A percentile compares a stretch with the other conserved stretches of the same genome.
These are phyloP conservation scores for Pseudochirops cupreus DNA, from an alignment of 2,797 vertebrate genomes.

Conservation along the genomic window DNA sequence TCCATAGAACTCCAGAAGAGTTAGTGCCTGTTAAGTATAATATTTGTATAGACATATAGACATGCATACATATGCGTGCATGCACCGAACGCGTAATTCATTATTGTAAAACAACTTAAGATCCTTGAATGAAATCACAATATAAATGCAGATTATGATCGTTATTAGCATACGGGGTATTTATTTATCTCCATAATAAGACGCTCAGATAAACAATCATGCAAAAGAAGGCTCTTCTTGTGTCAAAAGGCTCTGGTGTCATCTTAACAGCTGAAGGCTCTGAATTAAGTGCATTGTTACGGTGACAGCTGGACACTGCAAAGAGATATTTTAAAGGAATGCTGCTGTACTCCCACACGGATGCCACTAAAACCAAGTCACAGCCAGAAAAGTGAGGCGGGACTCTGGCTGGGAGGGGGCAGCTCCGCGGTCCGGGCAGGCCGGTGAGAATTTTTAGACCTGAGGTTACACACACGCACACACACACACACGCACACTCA, in stretches of 20 bases:
- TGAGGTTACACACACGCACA: background rate
- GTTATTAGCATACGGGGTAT: conserved; percentile 77
- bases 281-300: background rate
- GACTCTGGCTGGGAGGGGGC: background rate
- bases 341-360: background rate
- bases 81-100: conserved; percentile 44
- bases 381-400: background rate
- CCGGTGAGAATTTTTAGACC: background rate
- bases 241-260: conserved; percentile 25
- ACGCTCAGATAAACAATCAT: conserved; percentile 78
- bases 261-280: conserved; percentile 40
- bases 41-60: background rate
- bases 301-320: background rate
- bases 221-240: conserved; percentile 56
- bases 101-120: conserved; percentile 76
- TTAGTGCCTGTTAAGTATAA: conserved; percentile 67
- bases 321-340: conserved; percentile 33
- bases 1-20: conserved; percentile 48
- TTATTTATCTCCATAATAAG: conserved; percentile 81
- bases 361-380: background rate
- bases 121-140: conserved; percentile 73
- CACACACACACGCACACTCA: background rate
- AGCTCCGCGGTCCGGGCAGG: background rate
- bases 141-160: conserved; percentile 81
- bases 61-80: background rate